Percentiles rank a stretch among this genome's conserved stretches.
Conservation (phyloP, 2,113 vertebrate genomes). For the Castor canadensis region DNA sequence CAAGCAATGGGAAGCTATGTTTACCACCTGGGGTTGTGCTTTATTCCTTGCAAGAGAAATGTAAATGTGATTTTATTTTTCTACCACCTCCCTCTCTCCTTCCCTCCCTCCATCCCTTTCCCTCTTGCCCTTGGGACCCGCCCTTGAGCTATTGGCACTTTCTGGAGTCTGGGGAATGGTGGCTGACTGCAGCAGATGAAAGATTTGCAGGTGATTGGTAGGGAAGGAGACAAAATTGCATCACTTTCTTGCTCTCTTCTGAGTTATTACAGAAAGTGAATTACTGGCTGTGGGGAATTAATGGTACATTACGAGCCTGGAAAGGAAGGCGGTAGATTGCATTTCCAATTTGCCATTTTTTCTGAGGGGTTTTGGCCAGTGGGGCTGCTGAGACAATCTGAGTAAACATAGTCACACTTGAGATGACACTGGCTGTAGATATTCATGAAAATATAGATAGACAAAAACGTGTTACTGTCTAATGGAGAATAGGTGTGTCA, state of each 20-base stretch:
- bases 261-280: slow-evolving; percentile 42
- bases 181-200: background rate
- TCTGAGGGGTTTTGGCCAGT: background rate
- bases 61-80: background rate
- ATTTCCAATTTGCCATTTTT: background rate
- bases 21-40: slow-evolving; percentile 52
- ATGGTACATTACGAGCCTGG: background rate
- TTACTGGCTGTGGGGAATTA: slow-evolving; percentile 36
- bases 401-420: accelerated
- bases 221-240: slow-evolving; percentile 46
- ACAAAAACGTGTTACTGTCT: background rate
- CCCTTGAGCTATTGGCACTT: background rate
- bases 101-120: background rate
- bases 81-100: background rate
- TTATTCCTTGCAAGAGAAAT: slow-evolving; percentile 32
- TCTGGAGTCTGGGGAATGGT: slow-evolving; percentile 49
- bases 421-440: no score
- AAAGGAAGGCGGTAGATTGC: background rate
- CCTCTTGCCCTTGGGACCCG: background rate
- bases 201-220: slow-evolving; percentile 46
- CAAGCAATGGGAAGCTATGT: slow-evolving; percentile 39
- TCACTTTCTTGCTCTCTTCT: slow-evolving; percentile 66
- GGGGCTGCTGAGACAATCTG: background rate
- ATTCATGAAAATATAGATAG: background rate
- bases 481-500: background rate